These are phyloP conservation scores for Agrypnus murinus DNA, from an alignment of 2,888 invertebrate species.

Conservation along the genomic window DNA sequence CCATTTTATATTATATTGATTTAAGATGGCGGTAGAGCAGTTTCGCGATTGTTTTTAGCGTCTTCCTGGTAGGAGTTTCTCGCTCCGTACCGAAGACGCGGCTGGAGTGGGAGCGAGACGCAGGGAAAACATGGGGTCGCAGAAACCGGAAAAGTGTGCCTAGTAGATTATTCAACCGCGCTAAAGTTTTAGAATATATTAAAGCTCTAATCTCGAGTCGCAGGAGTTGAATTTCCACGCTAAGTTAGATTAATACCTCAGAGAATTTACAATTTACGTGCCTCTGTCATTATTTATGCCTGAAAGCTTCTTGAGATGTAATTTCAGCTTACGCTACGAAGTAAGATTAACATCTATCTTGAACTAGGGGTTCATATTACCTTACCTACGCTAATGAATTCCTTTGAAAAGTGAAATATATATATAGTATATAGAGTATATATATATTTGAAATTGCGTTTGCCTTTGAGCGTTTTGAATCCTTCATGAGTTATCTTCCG, in stretches of 20 bases:
- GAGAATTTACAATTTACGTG: slow-evolving; percentile 72
- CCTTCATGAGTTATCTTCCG: slow-evolving; percentile 40
- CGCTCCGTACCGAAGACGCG: slow-evolving; percentile 18
- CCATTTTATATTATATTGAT: slow-evolving; percentile 72
- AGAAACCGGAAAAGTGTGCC: slow-evolving; percentile 47
- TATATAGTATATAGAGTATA: too few relatives aligned
- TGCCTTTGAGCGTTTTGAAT: slow-evolving; percentile 41
- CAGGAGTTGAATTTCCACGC: slow-evolving; percentile 72
- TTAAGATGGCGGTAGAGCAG: slow-evolving; percentile 68
- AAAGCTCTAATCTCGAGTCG: slow-evolving; percentile 71
- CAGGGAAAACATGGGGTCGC: slow-evolving; percentile 24
- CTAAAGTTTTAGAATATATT: slow-evolving; percentile 72
- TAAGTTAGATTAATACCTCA: slow-evolving; percentile 72
- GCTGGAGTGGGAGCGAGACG: slow-evolving; percentile 47
- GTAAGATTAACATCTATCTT: slow-evolving; percentile 65
- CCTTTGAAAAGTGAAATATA: slow-evolving; percentile 53
- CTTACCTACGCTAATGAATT: slow-evolving; percentile 49
- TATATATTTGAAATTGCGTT: slow-evolving; percentile 45
- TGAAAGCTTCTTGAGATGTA: slow-evolving; percentile 71
- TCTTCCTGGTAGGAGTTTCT: slow-evolving; percentile 36
- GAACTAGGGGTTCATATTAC: slow-evolving; percentile 51
- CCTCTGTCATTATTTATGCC: slow-evolving; percentile 71
- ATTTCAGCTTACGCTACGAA: slow-evolving; percentile 66
- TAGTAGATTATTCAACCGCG: slow-evolving; percentile 67
- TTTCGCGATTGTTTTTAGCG: slow-evolving; percentile 45